Evolutionary conservation across 2,113 vertebrate genomes (phyloP).

Genomic region (Marmota monax): DNA sequence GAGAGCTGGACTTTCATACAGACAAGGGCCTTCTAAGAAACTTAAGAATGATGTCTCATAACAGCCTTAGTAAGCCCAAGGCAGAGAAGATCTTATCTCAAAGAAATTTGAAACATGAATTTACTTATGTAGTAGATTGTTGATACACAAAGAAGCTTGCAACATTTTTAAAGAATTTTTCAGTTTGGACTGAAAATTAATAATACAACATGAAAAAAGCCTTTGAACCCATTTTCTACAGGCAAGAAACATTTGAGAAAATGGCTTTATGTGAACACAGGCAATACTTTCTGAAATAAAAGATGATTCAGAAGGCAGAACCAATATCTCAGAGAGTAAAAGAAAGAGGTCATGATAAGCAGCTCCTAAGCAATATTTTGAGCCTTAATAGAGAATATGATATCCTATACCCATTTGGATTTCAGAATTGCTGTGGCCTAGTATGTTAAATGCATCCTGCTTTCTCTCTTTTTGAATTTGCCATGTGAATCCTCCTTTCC

Average conservation of each 20-base stretch:
- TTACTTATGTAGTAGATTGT: background rate
- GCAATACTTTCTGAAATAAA: background rate
- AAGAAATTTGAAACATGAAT: background rate
- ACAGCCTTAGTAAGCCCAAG: background rate
- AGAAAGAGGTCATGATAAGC: background rate
- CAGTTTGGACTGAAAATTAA: background rate
- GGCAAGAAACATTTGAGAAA: background rate
- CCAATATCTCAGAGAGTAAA: background rate
- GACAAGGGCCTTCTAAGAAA: background rate
- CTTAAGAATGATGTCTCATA: background rate
- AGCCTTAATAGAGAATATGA: background rate
- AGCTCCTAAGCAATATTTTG: background rate
- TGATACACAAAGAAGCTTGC: background rate
- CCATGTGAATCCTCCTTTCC: background rate
- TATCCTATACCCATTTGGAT: background rate
- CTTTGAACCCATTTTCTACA: background rate
- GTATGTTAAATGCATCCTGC: background rate
- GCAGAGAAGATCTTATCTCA: background rate
- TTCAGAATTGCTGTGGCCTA: background rate
- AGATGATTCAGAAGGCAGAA: background rate
- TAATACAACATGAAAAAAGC: background rate
- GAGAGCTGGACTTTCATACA: too few relatives aligned
- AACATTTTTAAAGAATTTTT: background rate
- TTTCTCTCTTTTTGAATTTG: background rate
- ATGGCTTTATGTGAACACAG: background rate